phyloP scores from a whole-genome alignment of 2,888 invertebrate species.

The Elgonia sp. region DNA sequence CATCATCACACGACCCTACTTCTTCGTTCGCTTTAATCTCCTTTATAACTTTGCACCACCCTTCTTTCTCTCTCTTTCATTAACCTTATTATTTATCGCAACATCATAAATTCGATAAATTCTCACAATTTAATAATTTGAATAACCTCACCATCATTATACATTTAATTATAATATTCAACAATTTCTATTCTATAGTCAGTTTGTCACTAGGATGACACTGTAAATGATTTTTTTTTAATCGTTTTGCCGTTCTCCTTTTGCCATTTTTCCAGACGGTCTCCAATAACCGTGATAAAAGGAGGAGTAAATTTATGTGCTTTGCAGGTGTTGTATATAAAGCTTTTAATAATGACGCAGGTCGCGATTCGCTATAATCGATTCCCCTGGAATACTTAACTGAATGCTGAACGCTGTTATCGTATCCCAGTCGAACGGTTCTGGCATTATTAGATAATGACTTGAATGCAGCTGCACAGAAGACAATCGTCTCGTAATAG shows the following conservation, averaged over 20 bases:
- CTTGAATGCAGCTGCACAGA: conserved; percentile 68
- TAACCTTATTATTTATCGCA: conserved; percentile 40
- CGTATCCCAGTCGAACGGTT: conserved; percentile 63
- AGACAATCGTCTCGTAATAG: conserved; percentile 71
- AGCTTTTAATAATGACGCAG: conserved; percentile 59
- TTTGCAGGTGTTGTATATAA: conserved; percentile 53
- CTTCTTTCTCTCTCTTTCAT: too few species aligned
- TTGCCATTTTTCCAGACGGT: conserved; percentile 3
- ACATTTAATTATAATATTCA: conserved; percentile 18
- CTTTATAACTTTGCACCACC: conserved; percentile 35
- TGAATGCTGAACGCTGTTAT: conserved; percentile 65
- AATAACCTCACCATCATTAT: conserved; percentile 7
- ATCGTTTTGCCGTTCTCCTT: neutral
- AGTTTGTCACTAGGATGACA: neutral
- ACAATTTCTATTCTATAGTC: neutral
- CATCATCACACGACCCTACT: conserved; percentile 21
- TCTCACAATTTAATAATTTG: conserved; percentile 10
- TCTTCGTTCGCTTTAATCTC: conserved; percentile 31
- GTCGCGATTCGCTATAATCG: conserved; percentile 56
- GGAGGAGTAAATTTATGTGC: conserved; percentile 32
- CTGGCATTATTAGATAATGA: conserved; percentile 73
- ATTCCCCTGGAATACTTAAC: conserved; percentile 57
- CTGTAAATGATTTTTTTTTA: neutral
- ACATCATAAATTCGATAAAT: conserved; percentile 40
- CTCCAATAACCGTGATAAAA: conserved; percentile 16